A percentile compares a stretch with the other conserved stretches of the same genome.
Conservation (phyloP, 1,140 invertebrate genomes). For the Phymastichus coffea region DNA sequence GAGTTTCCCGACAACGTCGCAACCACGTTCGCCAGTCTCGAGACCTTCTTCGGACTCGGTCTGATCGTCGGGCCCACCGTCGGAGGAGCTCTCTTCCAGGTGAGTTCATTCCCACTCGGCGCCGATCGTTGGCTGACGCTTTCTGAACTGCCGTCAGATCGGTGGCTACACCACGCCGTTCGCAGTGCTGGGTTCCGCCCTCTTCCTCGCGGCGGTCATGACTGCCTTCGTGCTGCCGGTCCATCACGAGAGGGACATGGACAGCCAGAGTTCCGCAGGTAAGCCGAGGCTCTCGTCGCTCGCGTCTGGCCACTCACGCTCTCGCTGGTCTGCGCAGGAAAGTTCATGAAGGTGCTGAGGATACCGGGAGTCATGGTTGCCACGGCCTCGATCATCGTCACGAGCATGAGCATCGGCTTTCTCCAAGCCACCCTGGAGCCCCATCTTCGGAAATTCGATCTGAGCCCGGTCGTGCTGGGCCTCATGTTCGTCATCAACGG, state of each 20-base stretch:
- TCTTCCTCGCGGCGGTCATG: conserved; percentile 75
- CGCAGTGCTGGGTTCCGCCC: conserved; percentile 73
- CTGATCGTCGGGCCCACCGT: conserved; percentile 84
- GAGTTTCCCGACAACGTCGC: conserved; percentile 90
- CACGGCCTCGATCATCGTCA: conserved; percentile 68
- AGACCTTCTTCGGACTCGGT: conserved; percentile 88
- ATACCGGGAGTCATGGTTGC: conserved; percentile 71
- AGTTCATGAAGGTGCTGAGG: conserved; percentile 49
- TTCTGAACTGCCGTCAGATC: conserved; percentile 49
- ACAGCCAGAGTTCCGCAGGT: conserved; percentile 61
- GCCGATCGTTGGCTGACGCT: too few relatives aligned
- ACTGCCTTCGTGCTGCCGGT: conserved; percentile 73
- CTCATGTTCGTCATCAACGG: conserved; percentile 88
- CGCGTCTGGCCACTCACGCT: conserved; percentile 40
- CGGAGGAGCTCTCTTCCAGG: conserved; percentile 77
- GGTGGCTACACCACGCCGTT: conserved; percentile 89
- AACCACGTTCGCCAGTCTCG: conserved; percentile 86
- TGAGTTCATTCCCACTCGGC: conserved; percentile 33
- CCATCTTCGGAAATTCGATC: conserved; percentile 72
- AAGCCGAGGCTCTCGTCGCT: conserved; percentile 43
- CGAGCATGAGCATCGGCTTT: conserved; percentile 80
- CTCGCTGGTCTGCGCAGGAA: conserved; percentile 45
- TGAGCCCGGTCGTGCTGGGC: conserved; percentile 74
- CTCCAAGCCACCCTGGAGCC: conserved; percentile 80
- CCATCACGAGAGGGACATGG: conserved; percentile 59